Evolutionary conservation across 1,140 invertebrate genomes (phyloP).

Genomic region (Drosophila ercepeae): DNA sequence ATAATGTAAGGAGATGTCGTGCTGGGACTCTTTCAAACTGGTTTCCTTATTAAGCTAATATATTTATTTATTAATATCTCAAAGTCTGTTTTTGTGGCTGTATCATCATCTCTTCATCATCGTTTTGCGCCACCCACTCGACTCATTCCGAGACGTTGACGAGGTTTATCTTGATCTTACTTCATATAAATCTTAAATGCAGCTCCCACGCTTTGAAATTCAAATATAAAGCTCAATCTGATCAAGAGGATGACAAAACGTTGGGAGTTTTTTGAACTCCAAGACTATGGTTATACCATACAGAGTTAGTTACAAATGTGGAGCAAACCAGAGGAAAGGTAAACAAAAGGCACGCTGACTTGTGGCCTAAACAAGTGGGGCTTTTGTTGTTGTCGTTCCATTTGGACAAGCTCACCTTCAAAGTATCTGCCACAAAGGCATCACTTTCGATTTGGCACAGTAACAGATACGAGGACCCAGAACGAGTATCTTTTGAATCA

Average conservation of each 20-base stretch:
- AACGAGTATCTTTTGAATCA: neutral
- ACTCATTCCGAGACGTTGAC: slow-evolving; percentile 61
- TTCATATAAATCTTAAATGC: slow-evolving; percentile 29
- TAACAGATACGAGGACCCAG: slow-evolving; percentile 25
- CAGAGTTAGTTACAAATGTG: neutral
- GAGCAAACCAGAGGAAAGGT: too few species aligned
- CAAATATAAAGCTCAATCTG: slow-evolving; percentile 18
- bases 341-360: neutral
- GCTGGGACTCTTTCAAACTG: slow-evolving; percentile 36
- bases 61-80: slow-evolving; percentile 49
- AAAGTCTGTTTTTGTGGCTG: slow-evolving; percentile 11
- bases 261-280: slow-evolving; percentile 17
- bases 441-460: slow-evolving; percentile 72
- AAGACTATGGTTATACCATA: neutral
- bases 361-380: slow-evolving; percentile 44
- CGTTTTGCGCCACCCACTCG: slow-evolving; percentile 45
- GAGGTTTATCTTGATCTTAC: slow-evolving; percentile 46
- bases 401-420: slow-evolving; percentile 62
- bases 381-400: slow-evolving; percentile 38
- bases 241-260: slow-evolving; percentile 19
- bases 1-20: slow-evolving; percentile 5
- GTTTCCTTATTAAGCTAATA: slow-evolving; percentile 56
- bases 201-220: slow-evolving; percentile 34
- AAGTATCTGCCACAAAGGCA: slow-evolving; percentile 30
- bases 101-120: slow-evolving; percentile 18